Evolutionary conservation across 2,797 vertebrate genomes (phyloP).

Genomic region (Onychomys torridus): DNA sequence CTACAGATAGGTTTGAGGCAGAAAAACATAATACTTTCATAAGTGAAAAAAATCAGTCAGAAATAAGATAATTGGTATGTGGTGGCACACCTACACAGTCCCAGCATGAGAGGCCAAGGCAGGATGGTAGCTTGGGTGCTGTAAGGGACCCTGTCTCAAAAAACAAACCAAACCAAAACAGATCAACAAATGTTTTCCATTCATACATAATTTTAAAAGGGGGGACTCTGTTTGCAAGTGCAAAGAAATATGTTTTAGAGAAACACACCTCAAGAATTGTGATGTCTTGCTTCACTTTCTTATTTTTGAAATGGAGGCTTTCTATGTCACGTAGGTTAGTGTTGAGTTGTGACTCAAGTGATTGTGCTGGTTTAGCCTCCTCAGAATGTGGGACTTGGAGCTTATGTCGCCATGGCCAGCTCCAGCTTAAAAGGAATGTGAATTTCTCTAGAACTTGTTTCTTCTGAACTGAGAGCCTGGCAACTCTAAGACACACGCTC

Average conservation of each 20-base stretch:
- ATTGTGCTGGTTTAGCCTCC: background rate
- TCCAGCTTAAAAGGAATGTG: background rate
- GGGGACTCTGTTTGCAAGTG: background rate
- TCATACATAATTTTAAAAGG: slow-evolving; percentile 20
- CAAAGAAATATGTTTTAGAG: slow-evolving; percentile 13
- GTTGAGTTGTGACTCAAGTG: background rate
- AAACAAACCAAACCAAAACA: background rate
- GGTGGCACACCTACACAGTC: background rate
- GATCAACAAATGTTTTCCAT: background rate
- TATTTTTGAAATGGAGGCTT: background rate
- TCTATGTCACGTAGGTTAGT: background rate
- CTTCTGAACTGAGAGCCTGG: background rate
- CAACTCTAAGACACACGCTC: background rate
- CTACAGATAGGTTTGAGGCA: slow-evolving; percentile 34
- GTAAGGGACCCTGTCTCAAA: background rate
- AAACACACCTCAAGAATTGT: slow-evolving; percentile 15
- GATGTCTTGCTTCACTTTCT: background rate
- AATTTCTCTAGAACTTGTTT: background rate
- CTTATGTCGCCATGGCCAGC: background rate
- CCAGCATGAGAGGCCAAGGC: background rate
- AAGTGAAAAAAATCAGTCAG: slow-evolving; percentile 47
- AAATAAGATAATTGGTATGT: background rate
- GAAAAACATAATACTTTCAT: slow-evolving; percentile 14
- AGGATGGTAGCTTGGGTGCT: background rate
- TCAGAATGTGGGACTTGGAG: background rate